Base-by-base conservation (phyloP, 2,797 vertebrate species). In the Amniataba percoides region DNA sequence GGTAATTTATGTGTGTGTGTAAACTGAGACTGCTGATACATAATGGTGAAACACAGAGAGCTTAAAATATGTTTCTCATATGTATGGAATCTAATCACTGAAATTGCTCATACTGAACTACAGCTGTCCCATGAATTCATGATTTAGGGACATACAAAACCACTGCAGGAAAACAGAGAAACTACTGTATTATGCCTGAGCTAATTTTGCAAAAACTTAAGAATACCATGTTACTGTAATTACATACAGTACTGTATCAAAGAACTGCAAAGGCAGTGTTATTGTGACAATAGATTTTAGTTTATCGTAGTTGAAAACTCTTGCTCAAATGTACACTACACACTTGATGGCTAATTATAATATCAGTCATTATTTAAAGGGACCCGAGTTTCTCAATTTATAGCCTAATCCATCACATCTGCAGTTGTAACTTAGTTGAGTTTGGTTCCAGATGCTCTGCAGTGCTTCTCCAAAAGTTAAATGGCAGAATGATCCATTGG, bases 51-150 rank as follows among this genome's bases (percentile, higher is more conserved):
- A 77, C 57, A 83, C 77, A 77, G 3, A 4, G 78, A 82, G 45
- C 71, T 81, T 83, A 85, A 83, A 81, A 78, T 65, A 86, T 80
- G 53, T 66, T 66, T 78, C 18, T 72, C 2, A 36, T 43, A 62
- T 78, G 68, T 83, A 64, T 70, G 82, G 78, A 81, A 80, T 66
- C 82, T 34, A 83, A 82, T 85, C 82, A 60, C 61, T 85, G 81
- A 83, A 42, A 11, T 36, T 52, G 4, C 40, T 67, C 21, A 51
- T 7, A 42, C 36, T 25, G 39, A 68, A 16, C 53, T 65, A 6
- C 23, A 61, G 31, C 31, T 55, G 13, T 14, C 13, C 40, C n/a
- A 42, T 27, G 25, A 66, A 49, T 56, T 69, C 10, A 53, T 19
- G n/a, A 55, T 21, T 49, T 56, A 13, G 36, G 48, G 8, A 12